Conservation (phyloP, 2,113 vertebrate genomes). For the Neolamprologus ventralis region DNA sequence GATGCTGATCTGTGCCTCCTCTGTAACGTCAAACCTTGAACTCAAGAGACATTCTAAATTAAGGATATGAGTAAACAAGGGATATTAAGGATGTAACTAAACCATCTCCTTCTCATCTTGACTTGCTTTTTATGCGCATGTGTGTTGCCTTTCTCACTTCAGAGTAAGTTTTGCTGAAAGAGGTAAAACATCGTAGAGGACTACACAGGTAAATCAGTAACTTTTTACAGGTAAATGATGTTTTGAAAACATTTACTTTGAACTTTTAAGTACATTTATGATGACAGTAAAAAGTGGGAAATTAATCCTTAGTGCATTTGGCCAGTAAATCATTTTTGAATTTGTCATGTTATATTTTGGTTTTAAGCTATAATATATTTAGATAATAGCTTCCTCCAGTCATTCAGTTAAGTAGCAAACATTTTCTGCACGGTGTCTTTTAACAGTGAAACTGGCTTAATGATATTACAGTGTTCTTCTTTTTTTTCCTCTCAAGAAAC, state of each 20-base stretch:
- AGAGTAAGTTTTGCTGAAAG: background rate
- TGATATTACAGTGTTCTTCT: background rate
- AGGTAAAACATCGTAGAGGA: background rate
- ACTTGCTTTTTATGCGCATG: background rate
- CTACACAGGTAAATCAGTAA: background rate
- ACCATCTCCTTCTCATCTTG: background rate
- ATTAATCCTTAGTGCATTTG: background rate
- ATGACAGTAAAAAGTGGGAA: background rate
- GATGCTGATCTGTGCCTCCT: background rate
- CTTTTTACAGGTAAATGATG: background rate
- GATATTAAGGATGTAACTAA: background rate
- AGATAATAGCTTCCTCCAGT: background rate
- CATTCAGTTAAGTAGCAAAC: background rate
- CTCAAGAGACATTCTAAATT: background rate
- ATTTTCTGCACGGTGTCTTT: background rate
- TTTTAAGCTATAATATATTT: background rate
- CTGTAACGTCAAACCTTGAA: constrained; percentile 54
- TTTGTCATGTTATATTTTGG: background rate
- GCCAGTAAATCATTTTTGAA: background rate
- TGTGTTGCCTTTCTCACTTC: background rate
- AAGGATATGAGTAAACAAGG: background rate
- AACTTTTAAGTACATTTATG: background rate
- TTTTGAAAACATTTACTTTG: background rate
- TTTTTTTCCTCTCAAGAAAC: background rate
- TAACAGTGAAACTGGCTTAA: background rate